Evolutionary conservation across 2,113 vertebrate genomes (phyloP).

Genomic region (Chrysemys picta): DNA sequence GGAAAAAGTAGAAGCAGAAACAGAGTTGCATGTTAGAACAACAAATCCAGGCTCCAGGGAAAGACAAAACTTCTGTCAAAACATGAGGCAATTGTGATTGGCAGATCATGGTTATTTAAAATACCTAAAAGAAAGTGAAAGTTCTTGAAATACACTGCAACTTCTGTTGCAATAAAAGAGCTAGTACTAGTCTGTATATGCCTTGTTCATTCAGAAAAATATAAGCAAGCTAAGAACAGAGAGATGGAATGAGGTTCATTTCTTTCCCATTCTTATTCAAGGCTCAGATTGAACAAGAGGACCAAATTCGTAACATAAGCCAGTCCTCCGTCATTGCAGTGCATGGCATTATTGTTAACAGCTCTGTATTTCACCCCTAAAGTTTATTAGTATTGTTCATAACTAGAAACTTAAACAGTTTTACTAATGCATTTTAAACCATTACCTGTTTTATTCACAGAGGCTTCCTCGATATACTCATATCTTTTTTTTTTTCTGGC

Average conservation of each 20-base stretch:
- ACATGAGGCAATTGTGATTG: not conserved
- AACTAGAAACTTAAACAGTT: not conserved
- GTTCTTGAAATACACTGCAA: not conserved
- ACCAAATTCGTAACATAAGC: not conserved
- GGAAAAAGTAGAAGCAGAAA: rapidly evolving
- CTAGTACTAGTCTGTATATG: not conserved
- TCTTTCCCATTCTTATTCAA: not conserved
- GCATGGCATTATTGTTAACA: not conserved
- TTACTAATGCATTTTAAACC: rapidly evolving
- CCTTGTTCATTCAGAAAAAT: not conserved
- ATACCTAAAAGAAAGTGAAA: not conserved
- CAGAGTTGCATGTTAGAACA: not conserved
- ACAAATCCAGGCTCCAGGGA: not conserved
- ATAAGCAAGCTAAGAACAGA: not conserved
- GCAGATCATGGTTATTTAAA: rapidly evolving
- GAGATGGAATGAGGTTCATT: not conserved
- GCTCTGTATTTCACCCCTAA: not conserved
- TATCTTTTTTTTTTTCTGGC: not conserved
- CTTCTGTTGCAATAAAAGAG: not conserved
- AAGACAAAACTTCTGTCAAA: not conserved
- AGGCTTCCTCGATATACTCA: not conserved
- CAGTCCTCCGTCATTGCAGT: conserved; percentile 12
- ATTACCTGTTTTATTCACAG: not conserved
- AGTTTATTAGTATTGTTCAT: not conserved
- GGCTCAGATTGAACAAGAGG: not conserved